Evolutionary conservation across 1,140 invertebrate genomes (phyloP), one percentile per base, ranked within the genome.

Genomic region (Sycophaga agraensis): DNA sequence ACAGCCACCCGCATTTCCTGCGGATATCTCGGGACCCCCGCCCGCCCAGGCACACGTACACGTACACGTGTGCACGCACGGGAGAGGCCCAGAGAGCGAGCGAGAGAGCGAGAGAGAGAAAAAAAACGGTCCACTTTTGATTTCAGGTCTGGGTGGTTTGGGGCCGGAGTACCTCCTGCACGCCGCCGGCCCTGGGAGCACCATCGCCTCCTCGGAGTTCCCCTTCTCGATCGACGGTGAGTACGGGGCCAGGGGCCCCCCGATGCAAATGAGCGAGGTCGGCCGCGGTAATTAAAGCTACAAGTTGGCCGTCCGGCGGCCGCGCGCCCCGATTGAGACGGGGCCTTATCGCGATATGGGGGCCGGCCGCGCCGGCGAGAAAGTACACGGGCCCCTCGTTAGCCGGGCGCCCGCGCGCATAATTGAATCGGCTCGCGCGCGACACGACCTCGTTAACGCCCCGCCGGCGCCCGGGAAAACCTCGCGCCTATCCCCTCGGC

Each of bases 151-250:
- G 79, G 89, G 85, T 73, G 78, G 78, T 71, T 78, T 89, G 73
- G 83, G 84, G 67, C 81, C 85, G 49, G 87, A 93, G 73, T 92
- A 92, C 80, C 83, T 93, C 63, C 82, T 91, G 22, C 88, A 90
- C 65, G 86, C 89, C 0, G 85, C 88, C n/a, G 89, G 89, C 40
- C 87, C 89, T 4, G 85, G 88, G 9, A 89, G 89, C 53, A 88
- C 89, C 7, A 81, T 91, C 48, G 87, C 88, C 21, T 90, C 88
- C 54, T 87, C 88, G 46, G 89, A 91, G 70, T 87, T 91, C 68
- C 88, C 89, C 26, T 88, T 91, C 70, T 90, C 89, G 68, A 84
- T 91, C 73, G 90, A 92, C 82, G 88, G 89, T 91, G 82, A 85
- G 81, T 78, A 39, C 11, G 28, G 5, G 28, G 28, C n/a, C n/a